Evolutionary conservation across 2,113 vertebrate species (phyloP).

Genomic region (Mormyrus lacerda): DNA sequence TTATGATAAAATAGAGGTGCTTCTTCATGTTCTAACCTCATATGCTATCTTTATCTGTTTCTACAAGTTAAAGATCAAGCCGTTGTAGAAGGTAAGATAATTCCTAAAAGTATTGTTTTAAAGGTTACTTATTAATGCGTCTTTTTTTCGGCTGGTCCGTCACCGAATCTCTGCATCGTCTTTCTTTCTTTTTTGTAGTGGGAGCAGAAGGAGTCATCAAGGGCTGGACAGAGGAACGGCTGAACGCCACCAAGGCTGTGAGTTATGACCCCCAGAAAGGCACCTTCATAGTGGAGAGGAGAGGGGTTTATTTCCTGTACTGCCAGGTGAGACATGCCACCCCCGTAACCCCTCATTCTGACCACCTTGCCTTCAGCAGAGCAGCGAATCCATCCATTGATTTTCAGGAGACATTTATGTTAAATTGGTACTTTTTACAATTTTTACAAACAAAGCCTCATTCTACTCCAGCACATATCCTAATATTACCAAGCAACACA

Average conservation of each 20-base stretch:
- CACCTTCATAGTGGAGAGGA: slow-evolving; percentile 67
- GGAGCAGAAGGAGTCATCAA: slow-evolving; percentile 71
- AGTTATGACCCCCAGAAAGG: slow-evolving; percentile 67
- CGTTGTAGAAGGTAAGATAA: slow-evolving; percentile 59
- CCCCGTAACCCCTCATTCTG: not conserved
- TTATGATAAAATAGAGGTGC: not conserved
- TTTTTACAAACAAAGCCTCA: not conserved
- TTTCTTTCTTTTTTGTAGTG: slow-evolving; percentile 41
- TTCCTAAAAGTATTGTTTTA: not conserved
- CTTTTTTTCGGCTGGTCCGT: no score
- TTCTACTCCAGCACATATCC: not conserved
- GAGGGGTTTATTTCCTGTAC: slow-evolving; percentile 81
- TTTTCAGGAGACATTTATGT: not conserved
- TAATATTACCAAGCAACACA: not conserved
- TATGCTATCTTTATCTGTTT: slow-evolving; percentile 16
- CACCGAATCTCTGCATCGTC: not conserved
- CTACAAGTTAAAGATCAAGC: slow-evolving; percentile 58
- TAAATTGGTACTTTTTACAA: not conserved
- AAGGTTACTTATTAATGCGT: not conserved
- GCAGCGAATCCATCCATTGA: not conserved
- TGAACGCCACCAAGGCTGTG: slow-evolving; percentile 77
- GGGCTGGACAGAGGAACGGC: slow-evolving; percentile 71
- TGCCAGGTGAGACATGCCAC: slow-evolving; percentile 68
- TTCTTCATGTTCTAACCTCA: not conserved
- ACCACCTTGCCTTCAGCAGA: not conserved